Percentiles rank a stretch among this genome's conserved stretches.
Conservation (phyloP, 2,797 vertebrate species). For the Melanotaenia boesemani region DNA sequence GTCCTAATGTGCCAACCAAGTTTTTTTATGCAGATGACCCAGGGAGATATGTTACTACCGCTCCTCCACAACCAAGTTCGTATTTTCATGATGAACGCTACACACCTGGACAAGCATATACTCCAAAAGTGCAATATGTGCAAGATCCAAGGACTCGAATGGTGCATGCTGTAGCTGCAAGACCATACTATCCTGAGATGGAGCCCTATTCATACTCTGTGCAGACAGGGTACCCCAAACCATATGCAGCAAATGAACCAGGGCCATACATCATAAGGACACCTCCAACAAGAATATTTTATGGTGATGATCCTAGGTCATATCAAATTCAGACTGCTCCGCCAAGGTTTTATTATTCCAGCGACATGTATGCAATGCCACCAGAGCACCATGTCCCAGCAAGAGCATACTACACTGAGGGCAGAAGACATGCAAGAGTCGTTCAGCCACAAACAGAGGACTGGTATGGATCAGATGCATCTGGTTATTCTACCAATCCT, state of each 20-base stretch:
- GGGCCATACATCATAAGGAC: slow-evolving; percentile 92
- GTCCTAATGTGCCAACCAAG: slow-evolving; percentile 87
- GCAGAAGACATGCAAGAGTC: slow-evolving; percentile 86
- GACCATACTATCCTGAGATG: slow-evolving; percentile 84
- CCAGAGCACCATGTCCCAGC: slow-evolving; percentile 86
- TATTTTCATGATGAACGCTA: slow-evolving; percentile 84
- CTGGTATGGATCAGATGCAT: slow-evolving; percentile 89
- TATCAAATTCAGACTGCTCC: slow-evolving; percentile 86
- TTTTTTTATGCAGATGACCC: slow-evolving; percentile 93
- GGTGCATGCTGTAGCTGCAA: slow-evolving; percentile 79
- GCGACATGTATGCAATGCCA: slow-evolving; percentile 83
- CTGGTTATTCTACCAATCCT: slow-evolving; percentile 84
- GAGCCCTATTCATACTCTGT: slow-evolving; percentile 79
- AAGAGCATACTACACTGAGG: slow-evolving; percentile 88
- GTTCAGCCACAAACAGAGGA: slow-evolving; percentile 86
- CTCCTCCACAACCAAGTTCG: slow-evolving; percentile 79
- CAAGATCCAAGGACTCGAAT: slow-evolving; percentile 85
- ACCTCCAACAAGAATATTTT: slow-evolving; percentile 88
- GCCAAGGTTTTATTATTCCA: slow-evolving; percentile 84
- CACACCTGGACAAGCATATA: slow-evolving; percentile 79
- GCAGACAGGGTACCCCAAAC: slow-evolving; percentile 80
- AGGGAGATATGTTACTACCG: slow-evolving; percentile 81
- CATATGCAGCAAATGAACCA: slow-evolving; percentile 84
- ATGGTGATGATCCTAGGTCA: slow-evolving; percentile 86
- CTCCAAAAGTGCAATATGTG: slow-evolving; percentile 84